Base-by-base conservation (phyloP, 2,888 invertebrate genomes). In the Steinernema hermaphroditum region DNA sequence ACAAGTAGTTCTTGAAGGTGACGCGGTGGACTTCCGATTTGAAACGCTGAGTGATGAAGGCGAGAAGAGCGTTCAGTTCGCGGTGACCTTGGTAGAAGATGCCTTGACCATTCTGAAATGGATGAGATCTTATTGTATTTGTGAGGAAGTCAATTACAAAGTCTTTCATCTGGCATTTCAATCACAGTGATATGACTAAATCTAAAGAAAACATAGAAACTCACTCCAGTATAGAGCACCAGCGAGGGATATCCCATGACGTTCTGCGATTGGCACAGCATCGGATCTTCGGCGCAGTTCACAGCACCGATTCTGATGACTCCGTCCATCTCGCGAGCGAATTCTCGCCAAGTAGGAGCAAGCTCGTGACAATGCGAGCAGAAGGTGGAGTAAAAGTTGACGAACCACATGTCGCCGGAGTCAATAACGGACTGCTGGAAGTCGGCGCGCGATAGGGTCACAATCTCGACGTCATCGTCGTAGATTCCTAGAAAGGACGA, bases 381-480 rank as follows among this genome's bases (percentile, higher is more conserved):
- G 86, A 91, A 91, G 1, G 93, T 92, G 0, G 93, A 93, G 88
- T 94, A 94, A 87, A 92, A 94, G 88, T 94, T 94, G 74, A 94
- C 90, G 86, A 94, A 93, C 92, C 93, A 92, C 37, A 91, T 90
- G 76, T 92, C 92, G 71, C 91, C 90, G 41, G 89, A 88, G 68
- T 88, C 88, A 32, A 90, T 70, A n/a, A 92, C 89, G 37, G 88
- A 87, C 77, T 88, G 86, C 75, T 89, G 89, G 89, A 92, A 94
- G 85, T 91, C 92, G 74, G 90, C 89, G 81, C 90, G 14, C 22
- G 54, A 54, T 2, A 94, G 88, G 0, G 93, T 93, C 32, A 92
- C 91, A 75, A 94, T 92, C 87, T 92, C 91, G 27, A 91, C 91
- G 88, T 94, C 93, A 86, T 93, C 92, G 86, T 93, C 92, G 87